These are phyloP conservation scores for Calypte anna DNA, from an alignment of 2,113 vertebrate genomes.

Conservation along the genomic window DNA sequence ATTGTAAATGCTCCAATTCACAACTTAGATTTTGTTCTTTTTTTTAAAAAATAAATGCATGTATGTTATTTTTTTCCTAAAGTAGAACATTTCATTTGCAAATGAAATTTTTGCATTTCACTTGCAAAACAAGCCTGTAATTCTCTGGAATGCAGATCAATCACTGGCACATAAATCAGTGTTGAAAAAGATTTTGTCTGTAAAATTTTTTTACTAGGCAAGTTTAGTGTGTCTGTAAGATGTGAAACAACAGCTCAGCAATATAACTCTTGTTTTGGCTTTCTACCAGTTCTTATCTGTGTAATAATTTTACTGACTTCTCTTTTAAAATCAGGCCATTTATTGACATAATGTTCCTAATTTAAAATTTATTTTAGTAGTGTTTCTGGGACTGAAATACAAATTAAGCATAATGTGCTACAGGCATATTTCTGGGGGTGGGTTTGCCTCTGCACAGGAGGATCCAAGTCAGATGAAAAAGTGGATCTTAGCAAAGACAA, in stretches of 20 bases:
- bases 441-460: slow-evolving; percentile 77
- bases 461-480: slow-evolving; percentile 94
- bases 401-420: neutral
- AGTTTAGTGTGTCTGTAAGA: neutral
- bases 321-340: neutral
- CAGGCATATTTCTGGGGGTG: neutral
- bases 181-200: neutral
- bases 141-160: neutral
- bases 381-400: neutral
- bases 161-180: neutral
- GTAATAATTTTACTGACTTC: neutral
- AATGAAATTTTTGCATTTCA: no score
- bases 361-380: neutral
- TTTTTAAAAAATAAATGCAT: neutral
- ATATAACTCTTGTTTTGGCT: neutral
- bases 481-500: slow-evolving; percentile 95
- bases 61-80: neutral
- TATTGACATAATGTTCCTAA: neutral
- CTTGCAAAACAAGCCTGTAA: neutral
- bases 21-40: neutral
- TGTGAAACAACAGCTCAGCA: neutral
- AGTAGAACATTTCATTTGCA: neutral
- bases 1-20: neutral
- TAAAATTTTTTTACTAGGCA: neutral
- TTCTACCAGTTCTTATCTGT: neutral